Percentiles rank a stretch among this genome's conserved stretches.
phyloP scores from a whole-genome alignment of 1,140 invertebrate species.

The Aphelinus certus region DNA sequence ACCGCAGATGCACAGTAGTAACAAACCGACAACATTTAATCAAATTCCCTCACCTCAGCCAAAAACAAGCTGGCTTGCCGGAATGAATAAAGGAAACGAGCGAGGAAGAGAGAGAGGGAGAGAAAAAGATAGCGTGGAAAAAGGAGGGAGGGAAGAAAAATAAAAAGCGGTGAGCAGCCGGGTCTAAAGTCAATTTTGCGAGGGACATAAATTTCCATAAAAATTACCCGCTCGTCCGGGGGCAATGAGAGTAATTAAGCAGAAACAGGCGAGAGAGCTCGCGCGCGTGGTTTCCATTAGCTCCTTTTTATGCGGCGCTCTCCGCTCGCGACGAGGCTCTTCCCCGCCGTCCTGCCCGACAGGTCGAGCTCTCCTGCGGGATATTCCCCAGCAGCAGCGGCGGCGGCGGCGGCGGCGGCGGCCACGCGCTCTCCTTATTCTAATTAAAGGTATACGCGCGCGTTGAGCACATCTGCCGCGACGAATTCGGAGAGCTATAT shows the following conservation, averaged over 20 bases:
- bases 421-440: background rate
- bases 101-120: background rate
- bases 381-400: too few relatives aligned
- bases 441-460: background rate
- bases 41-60: too few relatives aligned
- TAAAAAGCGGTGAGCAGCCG: too few relatives aligned
- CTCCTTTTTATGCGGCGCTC: background rate
- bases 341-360: too few relatives aligned
- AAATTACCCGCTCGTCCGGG: background rate
- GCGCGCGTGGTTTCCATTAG: background rate
- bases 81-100: background rate
- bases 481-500: background rate
- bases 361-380: too few relatives aligned
- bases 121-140: too few relatives aligned
- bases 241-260: conserved; percentile 5
- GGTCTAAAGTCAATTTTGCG: background rate
- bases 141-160: too few relatives aligned
- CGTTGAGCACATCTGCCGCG: background rate
- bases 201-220: background rate
- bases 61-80: too few relatives aligned
- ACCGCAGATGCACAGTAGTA: too few relatives aligned
- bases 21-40: too few relatives aligned
- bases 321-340: background rate
- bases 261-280: background rate
- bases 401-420: too few relatives aligned